Percentiles rank a stretch among this genome's conserved stretches.
Conservation (phyloP, 2,888 invertebrate genomes). For the Orchestes rusci region DNA sequence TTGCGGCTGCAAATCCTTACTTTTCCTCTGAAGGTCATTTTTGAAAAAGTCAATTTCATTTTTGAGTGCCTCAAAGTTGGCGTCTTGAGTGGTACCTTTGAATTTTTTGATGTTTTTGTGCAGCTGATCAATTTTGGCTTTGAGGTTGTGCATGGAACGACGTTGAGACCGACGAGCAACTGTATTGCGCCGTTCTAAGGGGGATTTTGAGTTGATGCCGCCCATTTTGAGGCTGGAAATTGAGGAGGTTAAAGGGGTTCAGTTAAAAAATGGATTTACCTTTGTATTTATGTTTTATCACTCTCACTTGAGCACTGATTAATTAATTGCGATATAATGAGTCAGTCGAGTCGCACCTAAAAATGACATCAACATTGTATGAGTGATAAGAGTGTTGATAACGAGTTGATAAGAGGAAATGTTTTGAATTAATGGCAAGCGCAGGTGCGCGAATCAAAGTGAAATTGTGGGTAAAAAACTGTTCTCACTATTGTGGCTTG, state of each 20-base stretch:
- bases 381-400: constrained; percentile 16
- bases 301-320: not conserved
- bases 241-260: too few species aligned
- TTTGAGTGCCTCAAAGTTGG: constrained; percentile 22
- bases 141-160: constrained; percentile 27
- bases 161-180: constrained; percentile 30
- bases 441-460: constrained; percentile 7
- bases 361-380: constrained; percentile 5
- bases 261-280: not conserved
- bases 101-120: constrained; percentile 30
- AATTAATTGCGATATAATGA: constrained; percentile 14
- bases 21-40: constrained; percentile 23
- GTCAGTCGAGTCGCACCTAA: constrained; percentile 11
- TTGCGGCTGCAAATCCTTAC: constrained; percentile 30
- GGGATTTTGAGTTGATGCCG: constrained; percentile 27
- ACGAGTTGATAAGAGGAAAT: constrained; percentile 12
- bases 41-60: constrained; percentile 25
- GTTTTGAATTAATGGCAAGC: constrained; percentile 14
- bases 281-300: not conserved
- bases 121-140: constrained; percentile 27
- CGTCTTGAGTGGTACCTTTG: constrained; percentile 27
- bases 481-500: too few species aligned
- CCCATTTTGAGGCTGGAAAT: constrained; percentile 27
- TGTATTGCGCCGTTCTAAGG: constrained; percentile 31
- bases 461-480: too few species aligned